A percentile compares a stretch with the other conserved stretches of the same genome.
These are phyloP conservation scores for Phylloscopus trochilus DNA, from an alignment of 2,113 vertebrate species.

Conservation along the genomic window DNA sequence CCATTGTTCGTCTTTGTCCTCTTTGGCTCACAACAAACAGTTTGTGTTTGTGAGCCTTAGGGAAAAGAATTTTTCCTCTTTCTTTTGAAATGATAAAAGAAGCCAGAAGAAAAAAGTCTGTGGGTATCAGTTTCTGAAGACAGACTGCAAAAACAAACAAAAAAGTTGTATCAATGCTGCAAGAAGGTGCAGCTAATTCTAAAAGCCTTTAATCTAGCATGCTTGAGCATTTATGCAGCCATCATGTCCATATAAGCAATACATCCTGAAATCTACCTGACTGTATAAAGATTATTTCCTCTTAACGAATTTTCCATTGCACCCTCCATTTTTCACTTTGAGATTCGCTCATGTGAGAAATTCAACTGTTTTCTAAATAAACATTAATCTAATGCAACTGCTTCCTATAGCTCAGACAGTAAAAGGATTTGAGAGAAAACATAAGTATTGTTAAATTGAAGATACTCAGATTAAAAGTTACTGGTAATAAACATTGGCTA, in stretches of 20 bases:
- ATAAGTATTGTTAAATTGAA: background rate
- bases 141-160: background rate
- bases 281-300: background rate
- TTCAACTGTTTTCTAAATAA: background rate
- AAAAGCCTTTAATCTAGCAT: background rate
- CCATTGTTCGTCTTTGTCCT: background rate
- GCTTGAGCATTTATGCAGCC: background rate
- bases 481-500: background rate
- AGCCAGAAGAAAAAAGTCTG: background rate
- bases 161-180: background rate
- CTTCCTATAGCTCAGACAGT: background rate
- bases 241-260: background rate
- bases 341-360: background rate
- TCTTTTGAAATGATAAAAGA: background rate
- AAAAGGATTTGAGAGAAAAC: background rate
- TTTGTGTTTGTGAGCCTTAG: background rate
- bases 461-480: background rate
- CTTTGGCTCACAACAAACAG: background rate
- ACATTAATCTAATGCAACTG: background rate
- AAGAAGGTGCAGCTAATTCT: background rate
- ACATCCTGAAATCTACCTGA: background rate
- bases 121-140: background rate
- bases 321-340: background rate
- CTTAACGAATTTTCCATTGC: background rate
- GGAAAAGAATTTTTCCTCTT: background rate